Evolutionary conservation across 2,113 vertebrate species (phyloP).

Genomic region (rat (Rattus norvegicus)): DNA sequence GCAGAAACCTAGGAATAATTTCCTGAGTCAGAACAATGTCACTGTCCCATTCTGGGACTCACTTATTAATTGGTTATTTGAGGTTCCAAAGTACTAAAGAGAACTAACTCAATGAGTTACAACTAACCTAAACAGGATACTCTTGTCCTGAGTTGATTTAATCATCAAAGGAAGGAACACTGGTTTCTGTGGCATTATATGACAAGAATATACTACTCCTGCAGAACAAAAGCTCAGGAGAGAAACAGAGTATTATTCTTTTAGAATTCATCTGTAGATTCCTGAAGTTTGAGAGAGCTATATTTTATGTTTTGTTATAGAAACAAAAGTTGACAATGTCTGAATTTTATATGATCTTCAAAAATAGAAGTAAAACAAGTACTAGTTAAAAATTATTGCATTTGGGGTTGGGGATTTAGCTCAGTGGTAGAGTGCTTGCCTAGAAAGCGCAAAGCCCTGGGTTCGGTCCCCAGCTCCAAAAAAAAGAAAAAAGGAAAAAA

Average conservation of each 20-base stretch:
- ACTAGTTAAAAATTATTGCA: background rate
- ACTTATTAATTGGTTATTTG: background rate
- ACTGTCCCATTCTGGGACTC: background rate
- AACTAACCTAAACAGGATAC: background rate
- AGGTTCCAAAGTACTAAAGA: slow-evolving; percentile 40
- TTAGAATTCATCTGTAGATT: background rate
- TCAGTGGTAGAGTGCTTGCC: no score
- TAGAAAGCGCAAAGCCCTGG: no score
- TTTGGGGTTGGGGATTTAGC: no score
- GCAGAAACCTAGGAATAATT: background rate
- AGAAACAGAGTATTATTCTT: slow-evolving; percentile 12
- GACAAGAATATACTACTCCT: slow-evolving; percentile 19
- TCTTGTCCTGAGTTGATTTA: slow-evolving; percentile 12
- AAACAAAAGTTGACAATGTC: slow-evolving; percentile 1
- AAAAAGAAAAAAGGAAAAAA: no score
- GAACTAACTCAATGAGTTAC: background rate
- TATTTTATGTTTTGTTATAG: background rate
- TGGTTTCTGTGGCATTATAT: slow-evolving; percentile 31
- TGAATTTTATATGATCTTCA: slow-evolving; percentile 31
- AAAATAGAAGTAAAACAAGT: background rate
- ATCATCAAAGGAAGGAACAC: slow-evolving; percentile 22
- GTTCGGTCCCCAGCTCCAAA: no score
- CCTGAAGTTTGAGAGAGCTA: slow-evolving; percentile 38
- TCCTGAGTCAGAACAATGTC: background rate
- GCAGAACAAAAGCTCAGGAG: background rate